Evolutionary conservation across 2,113 vertebrate genomes (phyloP), one percentile per base, ranked within the genome.

Genomic region (Cheirogaleus medius): DNA sequence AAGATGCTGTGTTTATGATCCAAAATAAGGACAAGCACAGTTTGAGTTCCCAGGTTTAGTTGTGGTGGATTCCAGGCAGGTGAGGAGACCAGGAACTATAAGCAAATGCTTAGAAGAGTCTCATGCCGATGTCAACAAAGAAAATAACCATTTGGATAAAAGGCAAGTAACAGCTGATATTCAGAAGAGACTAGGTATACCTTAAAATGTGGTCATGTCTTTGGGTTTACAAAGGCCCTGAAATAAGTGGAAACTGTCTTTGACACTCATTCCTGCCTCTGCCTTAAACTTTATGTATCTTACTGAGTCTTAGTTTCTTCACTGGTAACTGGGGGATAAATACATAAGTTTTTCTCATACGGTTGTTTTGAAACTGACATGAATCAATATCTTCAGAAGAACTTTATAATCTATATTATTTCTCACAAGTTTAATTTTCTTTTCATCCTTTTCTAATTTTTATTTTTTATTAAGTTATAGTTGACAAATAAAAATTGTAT

Each of bases 21-120:
- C 69, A 91, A 97, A 91, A 87, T 81, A 91, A 94, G 32, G 34
- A 85, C n/a, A 78, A 82, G 20, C 47, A 77, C 14, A 87, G 23
- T 89, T 18, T 96, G 63, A 71, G 10, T 80, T 69, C 23, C 49
- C 39, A 64, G 6, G 58, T 76, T 93, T 88, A 60, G 34, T 56
- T 82, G 86, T 83, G 20, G 21, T 82, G 60, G 39, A 74, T 96
- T 93, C 25, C 29, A 71, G 37, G 37, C 25, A 60, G 32, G 32
- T 89, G 71, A 95, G 34, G 37, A 97, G 39, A 96, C 11, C 29
- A 77, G 37, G 23, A 32, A 64, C n/a, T 86, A 34, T 66, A 44
- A 91, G 17, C 23, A 94, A 86, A 89, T 8, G 0, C 34, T 78
- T 86, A 82, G n/a, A 54, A 23, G 85, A 78, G 93, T 18, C 9